Conservation (phyloP, 1,140 invertebrate species). For the Tetraneura akinire region DNA sequence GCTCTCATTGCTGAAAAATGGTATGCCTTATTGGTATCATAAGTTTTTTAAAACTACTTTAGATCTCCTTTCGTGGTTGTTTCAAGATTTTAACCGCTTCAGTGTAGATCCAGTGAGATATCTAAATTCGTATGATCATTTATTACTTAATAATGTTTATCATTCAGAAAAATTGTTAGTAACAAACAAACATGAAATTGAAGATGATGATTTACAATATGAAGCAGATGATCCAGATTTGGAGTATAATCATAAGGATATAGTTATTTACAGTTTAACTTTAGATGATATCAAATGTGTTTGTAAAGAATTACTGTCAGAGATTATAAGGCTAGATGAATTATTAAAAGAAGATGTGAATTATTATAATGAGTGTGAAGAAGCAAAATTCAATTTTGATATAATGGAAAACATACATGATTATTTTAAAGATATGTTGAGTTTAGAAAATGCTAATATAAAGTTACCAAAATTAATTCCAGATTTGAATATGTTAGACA, state of each 20-base stretch:
- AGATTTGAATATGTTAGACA: slow-evolving; percentile 8
- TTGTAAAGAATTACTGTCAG: background rate
- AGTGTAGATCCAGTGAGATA: slow-evolving; percentile 4
- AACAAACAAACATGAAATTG: background rate
- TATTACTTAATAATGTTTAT: slow-evolving; percentile 6
- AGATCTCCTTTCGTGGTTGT: slow-evolving; percentile 30
- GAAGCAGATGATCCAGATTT: slow-evolving; percentile 15
- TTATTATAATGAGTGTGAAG: background rate
- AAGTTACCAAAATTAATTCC: background rate
- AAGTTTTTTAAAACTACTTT: background rate
- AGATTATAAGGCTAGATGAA: background rate
- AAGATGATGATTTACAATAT: background rate
- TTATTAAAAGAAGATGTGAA: background rate
- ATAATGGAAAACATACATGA: slow-evolving; percentile 17
- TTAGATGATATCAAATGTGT: background rate
- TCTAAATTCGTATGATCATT: background rate
- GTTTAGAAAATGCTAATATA: background rate
- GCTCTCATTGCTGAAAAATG: slow-evolving; percentile 23
- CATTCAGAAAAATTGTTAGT: background rate
- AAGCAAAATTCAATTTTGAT: slow-evolving; percentile 5
- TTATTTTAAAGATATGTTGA: slow-evolving; percentile 28
- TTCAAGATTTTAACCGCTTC: slow-evolving; percentile 25
- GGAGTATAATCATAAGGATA: background rate
- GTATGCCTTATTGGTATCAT: slow-evolving; percentile 23
- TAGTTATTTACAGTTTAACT: slow-evolving; percentile 10